Evolutionary conservation across 2,113 vertebrate genomes (phyloP).

Genomic region (Pomatostomus ruficeps): DNA sequence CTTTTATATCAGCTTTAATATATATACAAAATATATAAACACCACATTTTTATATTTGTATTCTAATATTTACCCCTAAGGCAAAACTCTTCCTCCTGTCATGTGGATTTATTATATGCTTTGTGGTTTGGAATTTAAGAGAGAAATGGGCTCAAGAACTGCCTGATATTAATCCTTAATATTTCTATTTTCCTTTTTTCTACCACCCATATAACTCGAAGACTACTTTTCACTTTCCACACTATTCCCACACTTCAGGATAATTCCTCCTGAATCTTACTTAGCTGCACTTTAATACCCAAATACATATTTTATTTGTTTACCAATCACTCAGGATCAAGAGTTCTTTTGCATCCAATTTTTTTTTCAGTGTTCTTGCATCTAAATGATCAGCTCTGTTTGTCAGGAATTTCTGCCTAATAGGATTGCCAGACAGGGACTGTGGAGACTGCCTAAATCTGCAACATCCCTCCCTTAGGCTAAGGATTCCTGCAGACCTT

Average conservation of each 20-base stretch:
- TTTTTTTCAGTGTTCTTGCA: not conserved
- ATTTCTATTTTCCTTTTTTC: not conserved
- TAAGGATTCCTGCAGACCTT: not conserved
- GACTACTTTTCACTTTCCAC: not conserved
- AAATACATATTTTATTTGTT: not conserved
- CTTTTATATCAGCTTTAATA: not conserved
- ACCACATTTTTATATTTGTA: not conserved
- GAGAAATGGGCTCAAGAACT: not conserved
- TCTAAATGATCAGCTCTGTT: not conserved
- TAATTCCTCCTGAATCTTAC: not conserved
- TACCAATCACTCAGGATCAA: not conserved
- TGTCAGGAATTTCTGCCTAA: not conserved
- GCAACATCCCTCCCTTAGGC: not conserved
- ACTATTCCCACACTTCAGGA: not conserved
- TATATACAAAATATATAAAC: not conserved
- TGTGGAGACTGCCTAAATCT: not conserved
- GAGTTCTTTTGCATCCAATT: not conserved
- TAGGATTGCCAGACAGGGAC: not conserved
- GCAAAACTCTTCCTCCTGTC: not conserved
- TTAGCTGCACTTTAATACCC: not conserved
- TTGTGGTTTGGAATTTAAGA: not conserved
- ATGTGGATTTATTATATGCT: not conserved
- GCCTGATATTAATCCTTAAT: not conserved
- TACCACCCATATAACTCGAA: not conserved
- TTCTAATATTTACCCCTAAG: not conserved